A percentile compares a stretch with the other conserved stretches of the same genome.
Conservation (phyloP, 2,113 vertebrate species). For the Phyllostomus discolor region DNA sequence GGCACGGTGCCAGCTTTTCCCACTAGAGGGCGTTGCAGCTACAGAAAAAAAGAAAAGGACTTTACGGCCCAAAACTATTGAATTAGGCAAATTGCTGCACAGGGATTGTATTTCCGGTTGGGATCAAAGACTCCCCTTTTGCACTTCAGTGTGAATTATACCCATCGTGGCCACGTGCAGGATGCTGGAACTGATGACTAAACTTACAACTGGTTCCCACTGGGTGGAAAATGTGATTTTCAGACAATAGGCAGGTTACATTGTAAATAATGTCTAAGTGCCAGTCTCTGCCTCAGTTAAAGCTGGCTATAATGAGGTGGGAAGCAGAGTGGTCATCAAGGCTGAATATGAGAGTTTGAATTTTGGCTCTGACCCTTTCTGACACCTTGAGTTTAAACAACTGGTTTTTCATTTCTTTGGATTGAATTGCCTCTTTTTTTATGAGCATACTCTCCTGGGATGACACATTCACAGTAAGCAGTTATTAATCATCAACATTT, state of each 20-base stretch:
- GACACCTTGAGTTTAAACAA: background rate
- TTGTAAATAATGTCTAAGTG: background rate
- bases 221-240: background rate
- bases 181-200: background rate
- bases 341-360: background rate
- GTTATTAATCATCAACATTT: background rate
- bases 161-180: background rate
- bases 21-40: slow-evolving; percentile 66
- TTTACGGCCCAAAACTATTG: background rate
- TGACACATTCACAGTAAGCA: background rate
- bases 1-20: background rate
- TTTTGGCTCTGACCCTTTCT: background rate
- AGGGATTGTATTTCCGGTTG: background rate
- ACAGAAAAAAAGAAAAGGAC: slow-evolving; percentile 27
- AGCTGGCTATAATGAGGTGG: rapidly evolving
- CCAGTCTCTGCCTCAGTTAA: background rate
- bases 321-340: background rate
- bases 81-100: background rate
- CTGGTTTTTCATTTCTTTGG: background rate
- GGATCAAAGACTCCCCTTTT: background rate
- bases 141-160: background rate
- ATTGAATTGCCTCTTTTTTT: background rate
- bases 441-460: background rate
- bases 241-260: background rate
- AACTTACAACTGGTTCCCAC: background rate